These are phyloP conservation scores for Theonella swinhoei DNA, from an alignment of 37 sponge, comb jelly and placozoan species.

Conservation along the genomic window DNA sequence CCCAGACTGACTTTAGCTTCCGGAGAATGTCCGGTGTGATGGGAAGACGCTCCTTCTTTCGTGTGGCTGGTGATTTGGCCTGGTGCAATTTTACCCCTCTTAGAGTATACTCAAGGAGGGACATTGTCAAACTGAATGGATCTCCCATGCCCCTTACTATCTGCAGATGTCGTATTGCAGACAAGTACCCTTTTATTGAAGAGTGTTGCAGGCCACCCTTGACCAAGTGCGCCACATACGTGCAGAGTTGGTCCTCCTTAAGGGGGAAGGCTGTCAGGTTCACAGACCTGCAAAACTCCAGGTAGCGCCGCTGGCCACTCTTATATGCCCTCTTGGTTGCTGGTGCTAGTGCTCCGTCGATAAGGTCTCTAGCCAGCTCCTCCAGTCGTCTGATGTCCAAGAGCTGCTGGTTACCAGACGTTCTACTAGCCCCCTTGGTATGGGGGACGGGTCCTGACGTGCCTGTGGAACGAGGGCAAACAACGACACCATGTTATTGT, in stretches of 20 bases:
- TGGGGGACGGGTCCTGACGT: not conserved
- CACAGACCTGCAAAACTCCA: not conserved
- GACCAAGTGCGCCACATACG: slow-evolving; percentile 21
- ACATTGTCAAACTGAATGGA: not conserved
- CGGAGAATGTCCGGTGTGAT: slow-evolving; percentile 50
- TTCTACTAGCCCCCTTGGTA: not conserved
- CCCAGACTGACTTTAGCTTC: slow-evolving; percentile 13
- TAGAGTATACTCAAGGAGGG: slow-evolving; percentile 3
- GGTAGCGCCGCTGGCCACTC: slow-evolving; percentile 11
- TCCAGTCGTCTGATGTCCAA: slow-evolving; percentile 39
- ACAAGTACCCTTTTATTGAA: slow-evolving; percentile 35
- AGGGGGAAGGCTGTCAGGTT: slow-evolving; percentile 8
- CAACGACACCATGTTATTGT: not conserved
- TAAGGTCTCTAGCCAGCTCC: not conserved
- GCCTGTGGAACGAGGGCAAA: slow-evolving; percentile 18
- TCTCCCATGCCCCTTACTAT: not conserved
- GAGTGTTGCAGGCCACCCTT: not conserved
- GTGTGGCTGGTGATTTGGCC: not conserved
- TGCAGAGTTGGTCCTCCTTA: slow-evolving; percentile 24
- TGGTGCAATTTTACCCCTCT: slow-evolving; percentile 3
- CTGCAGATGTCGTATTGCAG: slow-evolving; percentile 27
- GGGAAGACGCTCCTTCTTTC: slow-evolving; percentile 20
- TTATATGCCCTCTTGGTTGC: slow-evolving; percentile 26
- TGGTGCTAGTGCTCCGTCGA: slow-evolving; percentile 15
- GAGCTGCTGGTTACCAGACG: not conserved